Evolutionary conservation across 2,888 invertebrate species (phyloP), one percentile per base, ranked within the genome.

Genomic region (Drosophila pegasa): DNA sequence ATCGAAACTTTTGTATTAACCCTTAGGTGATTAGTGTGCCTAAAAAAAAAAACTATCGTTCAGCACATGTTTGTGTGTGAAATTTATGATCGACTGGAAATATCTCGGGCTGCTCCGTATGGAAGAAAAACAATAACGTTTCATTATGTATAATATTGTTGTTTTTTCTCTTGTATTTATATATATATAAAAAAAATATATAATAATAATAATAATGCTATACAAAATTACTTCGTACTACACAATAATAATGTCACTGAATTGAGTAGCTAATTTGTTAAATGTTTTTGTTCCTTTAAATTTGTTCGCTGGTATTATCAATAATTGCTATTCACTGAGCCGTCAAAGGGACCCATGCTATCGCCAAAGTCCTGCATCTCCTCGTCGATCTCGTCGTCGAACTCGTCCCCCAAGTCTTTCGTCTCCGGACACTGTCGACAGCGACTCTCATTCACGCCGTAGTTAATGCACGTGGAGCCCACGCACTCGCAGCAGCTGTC

Each of bases 401-500:
- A 65, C 37, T 92, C 92, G 43, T 92, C 90, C 16, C 94, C 92
- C 59, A 94, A 94, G 68, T 95, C 95, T 76, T 95, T 95, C 29
- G 94, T 94, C 57, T 94, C 93, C 0, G 95, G 94, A 81, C 95
- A 95, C 59, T 94, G 93, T 35, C 94, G 91, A 82, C 95, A 95
- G 78, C 96, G 95, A 93, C 96, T 96, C 90, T 97, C 96, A 87
- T 96, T 96, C 69, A 97, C 95, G 1, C 98, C 98, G 91, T 97
- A 98, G 90, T 97, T 97, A 74, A 97, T 94, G 90, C 98, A 98
- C 48, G 95, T 96, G 73, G 95, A 95, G 1, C 98, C 98, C 52
- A 98, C 95, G 90, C 98, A 98, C 92, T 98, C 97, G 91, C 98
- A 98, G 91, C 98, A 98, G 1, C 98, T 98, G 89, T 98, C 97